Evolutionary conservation across 2,113 vertebrate genomes (phyloP), one percentile per base, ranked within the genome.

Genomic region (Dipodomys merriami): DNA sequence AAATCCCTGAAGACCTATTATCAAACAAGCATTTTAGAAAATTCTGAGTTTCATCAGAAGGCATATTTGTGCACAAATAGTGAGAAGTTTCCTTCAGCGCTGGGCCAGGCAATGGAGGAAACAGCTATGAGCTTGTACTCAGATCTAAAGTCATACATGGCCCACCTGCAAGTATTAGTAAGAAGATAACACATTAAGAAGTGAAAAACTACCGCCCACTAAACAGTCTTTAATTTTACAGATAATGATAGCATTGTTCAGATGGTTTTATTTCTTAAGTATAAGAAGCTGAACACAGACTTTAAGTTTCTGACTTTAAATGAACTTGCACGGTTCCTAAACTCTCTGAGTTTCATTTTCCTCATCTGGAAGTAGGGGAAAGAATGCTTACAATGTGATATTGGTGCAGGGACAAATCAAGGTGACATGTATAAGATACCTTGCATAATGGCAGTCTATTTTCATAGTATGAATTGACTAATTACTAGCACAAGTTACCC

Each of bases 241-340:
- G 35, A 64, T 64, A 25, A 87, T 33, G 11, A 69, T 29, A 86
- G 46, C 11, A 23, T 13, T 69, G 33, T 15, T 83, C 81, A 57
- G 10, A 69, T n/a, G 83, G 46, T 19, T 46, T 78, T 27, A 83
- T 65, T 62, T 93, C 46, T 69, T 69, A 16, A 88, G 6, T 35
- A 30, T 30, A 73, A 91, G 64, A 23, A 53, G 2, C 44, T 85
- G n/a, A 25, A 64, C 44, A 78, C 30, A 73, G 46, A 22, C 22
- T 85, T 85, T 82, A 68, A 22, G 23, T 72, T 83, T 57, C 86
- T 39, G 22, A 29, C 35, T 57, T 91, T 88, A 49, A 62, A 27
- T 62, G 67, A 83, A 91, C 39, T 76, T 86, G 16, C n/a, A 72
- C 73, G 76, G 71, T 67, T 71, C 30, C 90, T 94, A 33, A 89